Evolutionary conservation across 2,888 invertebrate species (phyloP).

Genomic region (Habrosyne pyritoides): DNA sequence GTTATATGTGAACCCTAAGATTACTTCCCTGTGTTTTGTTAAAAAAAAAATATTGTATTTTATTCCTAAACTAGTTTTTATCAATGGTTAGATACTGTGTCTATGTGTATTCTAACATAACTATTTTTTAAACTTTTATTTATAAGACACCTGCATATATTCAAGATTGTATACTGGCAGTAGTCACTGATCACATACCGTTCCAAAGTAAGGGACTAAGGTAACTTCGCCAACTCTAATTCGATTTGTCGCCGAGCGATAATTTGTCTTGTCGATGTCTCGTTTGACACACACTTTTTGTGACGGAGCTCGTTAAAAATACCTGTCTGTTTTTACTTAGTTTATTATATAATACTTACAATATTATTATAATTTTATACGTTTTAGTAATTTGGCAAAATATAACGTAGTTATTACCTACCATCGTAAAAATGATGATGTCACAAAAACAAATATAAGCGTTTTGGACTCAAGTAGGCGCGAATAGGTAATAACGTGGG

Average conservation of each 20-base stretch:
- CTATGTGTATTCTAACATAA: no score
- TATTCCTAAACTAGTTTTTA: no score
- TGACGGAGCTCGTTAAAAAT: conserved; percentile 35
- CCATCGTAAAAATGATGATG: neutral
- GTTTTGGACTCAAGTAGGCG: neutral
- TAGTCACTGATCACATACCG: neutral
- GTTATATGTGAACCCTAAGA: no score
- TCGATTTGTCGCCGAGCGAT: conserved; percentile 49
- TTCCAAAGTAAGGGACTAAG: conserved; percentile 10
- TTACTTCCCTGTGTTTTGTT: no score
- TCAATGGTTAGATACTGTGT: no score
- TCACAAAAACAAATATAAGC: neutral
- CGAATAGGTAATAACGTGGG: neutral
- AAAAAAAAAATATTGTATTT: no score
- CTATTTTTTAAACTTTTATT: no score
- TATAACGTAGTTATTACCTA: conserved; percentile 11
- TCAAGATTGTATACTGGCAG: conserved; percentile 9
- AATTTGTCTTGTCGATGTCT: conserved; percentile 50
- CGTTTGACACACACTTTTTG: conserved; percentile 37
- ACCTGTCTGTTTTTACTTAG: conserved; percentile 9
- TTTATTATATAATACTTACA: conserved; percentile 4
- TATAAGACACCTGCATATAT: no score
- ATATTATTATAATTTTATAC: neutral
- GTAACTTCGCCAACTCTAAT: conserved; percentile 45
- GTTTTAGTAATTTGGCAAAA: neutral